Conservation (phyloP, 2,888 invertebrate species). For the Patella ulyssiponensis region DNA sequence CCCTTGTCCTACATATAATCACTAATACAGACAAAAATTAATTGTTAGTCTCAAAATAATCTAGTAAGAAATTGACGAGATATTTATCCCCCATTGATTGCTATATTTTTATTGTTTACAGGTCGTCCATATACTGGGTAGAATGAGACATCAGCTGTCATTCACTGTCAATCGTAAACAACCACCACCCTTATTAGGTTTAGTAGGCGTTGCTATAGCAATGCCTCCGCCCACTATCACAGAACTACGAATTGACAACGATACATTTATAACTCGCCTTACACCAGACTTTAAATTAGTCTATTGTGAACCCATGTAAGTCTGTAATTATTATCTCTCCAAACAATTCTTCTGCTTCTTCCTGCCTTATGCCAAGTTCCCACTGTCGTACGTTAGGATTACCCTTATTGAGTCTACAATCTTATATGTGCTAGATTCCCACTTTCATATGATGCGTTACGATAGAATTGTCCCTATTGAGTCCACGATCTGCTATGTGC, state of each 20-base stretch:
- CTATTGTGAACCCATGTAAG: constrained; percentile 95
- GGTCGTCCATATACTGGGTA: constrained; percentile 94
- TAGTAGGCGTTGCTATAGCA: constrained; percentile 96
- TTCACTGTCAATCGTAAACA: constrained; percentile 89
- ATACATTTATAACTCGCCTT: constrained; percentile 90
- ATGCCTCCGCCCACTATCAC: constrained; percentile 97
- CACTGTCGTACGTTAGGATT: too few species aligned
- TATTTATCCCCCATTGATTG: background rate
- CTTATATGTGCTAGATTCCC: too few species aligned
- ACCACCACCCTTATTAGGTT: constrained; percentile 78
- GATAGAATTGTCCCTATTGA: too few species aligned
- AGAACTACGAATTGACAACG: constrained; percentile 93
- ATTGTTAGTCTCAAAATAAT: too few species aligned
- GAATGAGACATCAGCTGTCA: constrained; percentile 92
- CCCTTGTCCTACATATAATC: background rate
- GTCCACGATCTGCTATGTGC: too few species aligned
- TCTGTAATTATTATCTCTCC: constrained; percentile 24
- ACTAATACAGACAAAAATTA: too few species aligned
- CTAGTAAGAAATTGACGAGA: background rate
- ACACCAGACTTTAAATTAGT: constrained; percentile 96
- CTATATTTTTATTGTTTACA: constrained; percentile 72
- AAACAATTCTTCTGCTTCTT: background rate
- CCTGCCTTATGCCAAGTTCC: too few species aligned
- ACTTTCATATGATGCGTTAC: too few species aligned
- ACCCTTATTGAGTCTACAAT: too few species aligned